Evolutionary conservation across 2,797 vertebrate genomes (phyloP).

Genomic region (Cossypha caffra): DNA sequence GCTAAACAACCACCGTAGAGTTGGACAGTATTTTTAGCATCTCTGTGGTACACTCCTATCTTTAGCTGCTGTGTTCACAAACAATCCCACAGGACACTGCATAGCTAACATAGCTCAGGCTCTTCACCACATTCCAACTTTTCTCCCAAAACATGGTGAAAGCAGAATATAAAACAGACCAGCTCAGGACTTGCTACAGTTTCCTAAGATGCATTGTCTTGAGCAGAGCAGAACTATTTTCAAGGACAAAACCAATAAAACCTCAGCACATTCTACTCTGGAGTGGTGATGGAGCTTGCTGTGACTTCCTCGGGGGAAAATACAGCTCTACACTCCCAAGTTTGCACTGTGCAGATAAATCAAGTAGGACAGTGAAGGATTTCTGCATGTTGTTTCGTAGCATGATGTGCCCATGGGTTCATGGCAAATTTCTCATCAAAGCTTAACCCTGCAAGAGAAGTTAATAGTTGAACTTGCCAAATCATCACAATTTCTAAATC

Average conservation of each 20-base stretch:
- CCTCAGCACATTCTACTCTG: background rate
- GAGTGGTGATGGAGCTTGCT: background rate
- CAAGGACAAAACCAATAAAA: background rate
- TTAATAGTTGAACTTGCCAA: conserved; percentile 59
- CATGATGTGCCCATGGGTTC: conserved; percentile 39
- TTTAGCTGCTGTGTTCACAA: conserved; percentile 59
- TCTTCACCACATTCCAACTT: conserved; percentile 8
- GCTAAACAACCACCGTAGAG: conserved; percentile 41
- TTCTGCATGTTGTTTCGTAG: conserved; percentile 33
- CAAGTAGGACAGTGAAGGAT: conserved; percentile 35
- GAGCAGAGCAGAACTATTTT: background rate
- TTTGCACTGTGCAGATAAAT: conserved; percentile 24
- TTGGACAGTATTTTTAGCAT: conserved; percentile 67
- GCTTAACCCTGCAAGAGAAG: conserved; percentile 53
- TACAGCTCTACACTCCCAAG: background rate
- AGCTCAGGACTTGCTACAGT: background rate
- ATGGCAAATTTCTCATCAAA: conserved; percentile 43
- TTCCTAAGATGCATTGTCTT: background rate
- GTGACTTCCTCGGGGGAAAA: background rate
- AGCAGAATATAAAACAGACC: background rate
- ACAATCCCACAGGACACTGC: conserved; percentile 58
- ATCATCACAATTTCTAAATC: conserved; percentile 54
- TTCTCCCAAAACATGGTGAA: background rate
- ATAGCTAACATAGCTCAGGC: conserved; percentile 47
- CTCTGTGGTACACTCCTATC: conserved; percentile 56